Evolutionary conservation across 2,113 vertebrate species (phyloP).

Genomic region (Larimichthys polyactis): DNA sequence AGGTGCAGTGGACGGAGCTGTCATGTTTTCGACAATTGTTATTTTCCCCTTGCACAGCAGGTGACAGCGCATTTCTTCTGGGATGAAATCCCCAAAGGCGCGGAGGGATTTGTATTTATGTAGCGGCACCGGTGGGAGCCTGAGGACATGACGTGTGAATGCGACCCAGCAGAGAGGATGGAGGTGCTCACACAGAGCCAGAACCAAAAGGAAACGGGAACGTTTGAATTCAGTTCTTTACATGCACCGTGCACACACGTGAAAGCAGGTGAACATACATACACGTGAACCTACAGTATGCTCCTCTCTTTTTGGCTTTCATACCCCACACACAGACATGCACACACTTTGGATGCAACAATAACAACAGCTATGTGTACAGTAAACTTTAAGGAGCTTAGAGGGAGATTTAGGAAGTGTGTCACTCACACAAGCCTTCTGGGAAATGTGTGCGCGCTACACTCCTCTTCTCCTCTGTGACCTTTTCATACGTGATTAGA

Average conservation of each 20-base stretch:
- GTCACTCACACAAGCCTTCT: conserved; percentile 59
- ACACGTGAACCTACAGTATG: neutral
- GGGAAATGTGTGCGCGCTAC: conserved; percentile 20
- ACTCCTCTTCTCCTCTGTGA: conserved; percentile 57
- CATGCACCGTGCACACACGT: neutral
- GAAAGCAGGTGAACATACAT: neutral
- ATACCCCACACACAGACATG: neutral
- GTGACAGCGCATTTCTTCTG: conserved; percentile 75
- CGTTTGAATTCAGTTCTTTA: neutral
- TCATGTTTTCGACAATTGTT: conserved; percentile 75
- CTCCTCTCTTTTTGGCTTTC: neutral
- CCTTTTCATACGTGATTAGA: conserved; percentile 75
- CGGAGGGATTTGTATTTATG: conserved; percentile 77
- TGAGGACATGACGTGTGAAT: conserved; percentile 71
- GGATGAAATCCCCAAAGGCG: conserved; percentile 72
- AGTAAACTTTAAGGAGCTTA: conserved; percentile 70
- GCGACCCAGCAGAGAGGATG: conserved; percentile 51
- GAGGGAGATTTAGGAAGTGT: conserved; percentile 57
- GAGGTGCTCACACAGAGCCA: conserved; percentile 18
- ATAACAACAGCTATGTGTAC: conserved; percentile 37
- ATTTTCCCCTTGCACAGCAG: conserved; percentile 78
- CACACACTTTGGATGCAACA: conserved; percentile 24
- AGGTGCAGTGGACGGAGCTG: conserved; percentile 52
- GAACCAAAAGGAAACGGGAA: conserved; percentile 14
- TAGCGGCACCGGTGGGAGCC: conserved; percentile 55